Base-by-base conservation (phyloP, 1,140 invertebrate species). In the Bombus cullumanus region DNA sequence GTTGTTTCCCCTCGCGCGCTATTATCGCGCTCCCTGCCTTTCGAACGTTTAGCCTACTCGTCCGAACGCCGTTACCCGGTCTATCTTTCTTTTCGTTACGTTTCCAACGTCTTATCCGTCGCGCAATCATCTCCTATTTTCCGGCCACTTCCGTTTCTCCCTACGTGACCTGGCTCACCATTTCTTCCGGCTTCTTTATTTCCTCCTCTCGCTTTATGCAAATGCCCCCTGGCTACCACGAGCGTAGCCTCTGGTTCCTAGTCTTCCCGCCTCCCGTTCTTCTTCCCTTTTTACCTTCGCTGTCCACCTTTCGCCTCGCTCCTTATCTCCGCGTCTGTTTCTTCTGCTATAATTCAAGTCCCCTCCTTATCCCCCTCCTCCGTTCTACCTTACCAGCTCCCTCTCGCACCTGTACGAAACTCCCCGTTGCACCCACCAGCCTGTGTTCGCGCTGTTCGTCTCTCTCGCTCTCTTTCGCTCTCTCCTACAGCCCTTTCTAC, bases 271-370 rank as follows among this genome's bases (percentile, higher is more conserved):
- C 28, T n/a, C 13, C 31, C n/a, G 15, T 8, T 37, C 47, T 25
- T 25, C 22, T 3, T 28, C 28, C 62, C 59, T 22, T 53, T 53
- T 39, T 37, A 37, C n/a, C 34, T n/a, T 37, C 8, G 10, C 59
- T 34, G 47, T 53, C 47, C 47, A 53, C 47, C 18, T 53, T 53
- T 22, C 47, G 47, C 47, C 1, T 62, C 68, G 39, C 57, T 37
- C 41, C 66, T 86, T 83, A 83, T 83, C 66, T 72, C 53, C 22
- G 22, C n/a, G 34, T 37, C 39, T 57, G 37, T 86, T 78, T 73
- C 73, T 83, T 80, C 83, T n/a, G 68, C 68, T 62, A 64, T 85
- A 85, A 85, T 72, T 85, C 79, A 75, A 85, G 43, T 53, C 69
- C 18, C 34, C 18, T n/a, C 28, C 28, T n/a, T 57, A 0, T 31